Conservation (phyloP, 1,140 invertebrate genomes). For the Zophobas morio region DNA sequence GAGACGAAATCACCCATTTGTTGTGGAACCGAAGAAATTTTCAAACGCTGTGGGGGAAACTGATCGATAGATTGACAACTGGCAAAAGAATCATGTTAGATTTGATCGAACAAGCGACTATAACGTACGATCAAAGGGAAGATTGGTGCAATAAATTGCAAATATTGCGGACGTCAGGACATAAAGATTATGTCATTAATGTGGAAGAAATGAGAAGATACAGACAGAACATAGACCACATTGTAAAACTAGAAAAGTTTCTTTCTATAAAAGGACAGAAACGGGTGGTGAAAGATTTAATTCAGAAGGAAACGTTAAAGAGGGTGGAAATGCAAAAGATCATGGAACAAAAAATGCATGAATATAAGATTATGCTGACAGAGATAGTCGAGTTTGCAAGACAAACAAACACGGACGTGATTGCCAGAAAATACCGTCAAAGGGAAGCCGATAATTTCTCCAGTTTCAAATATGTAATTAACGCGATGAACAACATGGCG, state of each 20-base stretch:
- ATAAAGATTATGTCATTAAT: slow-evolving; percentile 67
- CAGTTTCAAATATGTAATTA: slow-evolving; percentile 93
- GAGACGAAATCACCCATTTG: slow-evolving; percentile 84
- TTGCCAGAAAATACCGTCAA: slow-evolving; percentile 84
- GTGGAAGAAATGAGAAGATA: slow-evolving; percentile 85
- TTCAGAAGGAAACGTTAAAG: slow-evolving; percentile 78
- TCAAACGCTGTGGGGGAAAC: slow-evolving; percentile 72
- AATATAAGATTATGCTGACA: slow-evolving; percentile 82
- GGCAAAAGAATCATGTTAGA: slow-evolving; percentile 86
- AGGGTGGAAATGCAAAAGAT: slow-evolving; percentile 76
- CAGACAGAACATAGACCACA: slow-evolving; percentile 86
- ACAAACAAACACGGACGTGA: slow-evolving; percentile 78
- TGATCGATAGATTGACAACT: slow-evolving; percentile 80
- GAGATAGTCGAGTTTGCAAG: slow-evolving; percentile 72
- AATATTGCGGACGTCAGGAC: slow-evolving; percentile 78
- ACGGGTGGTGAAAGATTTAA: slow-evolving; percentile 80
- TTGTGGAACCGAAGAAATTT: slow-evolving; percentile 77
- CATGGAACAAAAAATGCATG: slow-evolving; percentile 76
- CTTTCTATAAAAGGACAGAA: slow-evolving; percentile 87
- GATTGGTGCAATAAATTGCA: slow-evolving; percentile 88
- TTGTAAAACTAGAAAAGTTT: slow-evolving; percentile 87
- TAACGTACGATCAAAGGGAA: slow-evolving; percentile 89
- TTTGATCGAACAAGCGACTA: slow-evolving; percentile 87
- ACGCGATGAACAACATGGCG: slow-evolving; percentile 89
- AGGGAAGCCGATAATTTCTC: slow-evolving; percentile 94